Evolutionary conservation across 2,888 invertebrate genomes (phyloP).

Genomic region (Ectemnius continuus): DNA sequence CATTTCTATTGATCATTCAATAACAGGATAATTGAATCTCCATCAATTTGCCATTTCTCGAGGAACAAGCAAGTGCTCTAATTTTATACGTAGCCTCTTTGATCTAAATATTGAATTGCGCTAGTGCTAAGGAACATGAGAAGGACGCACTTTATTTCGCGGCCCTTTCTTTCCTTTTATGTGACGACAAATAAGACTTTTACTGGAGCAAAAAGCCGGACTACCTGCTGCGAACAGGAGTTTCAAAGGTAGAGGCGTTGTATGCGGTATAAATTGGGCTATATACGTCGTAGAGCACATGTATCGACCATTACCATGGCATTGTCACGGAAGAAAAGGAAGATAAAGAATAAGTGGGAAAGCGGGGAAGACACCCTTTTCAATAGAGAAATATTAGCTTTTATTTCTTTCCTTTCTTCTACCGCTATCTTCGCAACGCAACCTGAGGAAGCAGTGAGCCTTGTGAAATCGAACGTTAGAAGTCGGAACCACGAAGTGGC

Average conservation of each 20-base stretch:
- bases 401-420: conserved; percentile 6
- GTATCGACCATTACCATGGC: conserved; percentile 20
- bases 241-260: not conserved
- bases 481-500: too few species aligned
- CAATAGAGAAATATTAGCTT: conserved; percentile 14
- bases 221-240: not conserved
- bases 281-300: not conserved
- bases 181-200: too few species aligned
- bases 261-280: conserved; percentile 17
- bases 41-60: too few species aligned
- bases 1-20: too few species aligned
- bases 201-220: too few species aligned
- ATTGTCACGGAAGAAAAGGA: not conserved
- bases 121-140: too few species aligned
- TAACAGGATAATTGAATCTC: too few species aligned
- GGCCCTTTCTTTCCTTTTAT: too few species aligned
- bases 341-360: conserved; percentile 13
- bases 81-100: too few species aligned
- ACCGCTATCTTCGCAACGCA: conserved; percentile 7
- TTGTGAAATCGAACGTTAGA: not conserved
- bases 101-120: too few species aligned
- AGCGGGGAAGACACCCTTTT: conserved; percentile 10
- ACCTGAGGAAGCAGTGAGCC: conserved; percentile 2
- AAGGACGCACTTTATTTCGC: too few species aligned
- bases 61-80: too few species aligned